Evolutionary conservation across 2,888 invertebrate species (phyloP).

Genomic region (Polymixis lichenea): DNA sequence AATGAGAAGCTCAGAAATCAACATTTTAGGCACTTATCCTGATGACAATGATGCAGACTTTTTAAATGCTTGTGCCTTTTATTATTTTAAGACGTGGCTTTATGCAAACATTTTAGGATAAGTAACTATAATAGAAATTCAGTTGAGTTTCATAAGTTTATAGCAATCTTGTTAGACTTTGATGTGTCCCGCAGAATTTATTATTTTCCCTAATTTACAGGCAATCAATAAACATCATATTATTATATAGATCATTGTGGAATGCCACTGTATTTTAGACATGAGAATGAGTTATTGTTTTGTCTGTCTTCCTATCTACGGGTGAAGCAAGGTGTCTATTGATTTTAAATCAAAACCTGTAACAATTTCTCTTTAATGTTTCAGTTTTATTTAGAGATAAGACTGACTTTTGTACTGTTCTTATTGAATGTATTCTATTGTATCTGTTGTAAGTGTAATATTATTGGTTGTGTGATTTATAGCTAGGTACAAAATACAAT

Average conservation of each 20-base stretch:
- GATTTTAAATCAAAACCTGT: background rate
- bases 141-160: background rate
- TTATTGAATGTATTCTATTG: background rate
- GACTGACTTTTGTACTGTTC: background rate
- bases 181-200: background rate
- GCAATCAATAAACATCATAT: background rate
- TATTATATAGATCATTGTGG: background rate
- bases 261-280: background rate
- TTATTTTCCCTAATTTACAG: no score
- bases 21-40: no score
- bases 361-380: background rate
- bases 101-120: no score
- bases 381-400: background rate
- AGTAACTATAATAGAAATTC: no score
- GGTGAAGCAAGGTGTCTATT: background rate
- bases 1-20: no score
- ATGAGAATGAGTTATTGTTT: background rate
- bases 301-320: background rate
- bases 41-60: no score
- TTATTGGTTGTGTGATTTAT: background rate
- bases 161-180: background rate
- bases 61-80: no score
- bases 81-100: no score
- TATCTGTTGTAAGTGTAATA: no score
- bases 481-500: background rate